Base-by-base conservation (phyloP, 2,888 invertebrate genomes). In the Drosophila fungiperda region DNA sequence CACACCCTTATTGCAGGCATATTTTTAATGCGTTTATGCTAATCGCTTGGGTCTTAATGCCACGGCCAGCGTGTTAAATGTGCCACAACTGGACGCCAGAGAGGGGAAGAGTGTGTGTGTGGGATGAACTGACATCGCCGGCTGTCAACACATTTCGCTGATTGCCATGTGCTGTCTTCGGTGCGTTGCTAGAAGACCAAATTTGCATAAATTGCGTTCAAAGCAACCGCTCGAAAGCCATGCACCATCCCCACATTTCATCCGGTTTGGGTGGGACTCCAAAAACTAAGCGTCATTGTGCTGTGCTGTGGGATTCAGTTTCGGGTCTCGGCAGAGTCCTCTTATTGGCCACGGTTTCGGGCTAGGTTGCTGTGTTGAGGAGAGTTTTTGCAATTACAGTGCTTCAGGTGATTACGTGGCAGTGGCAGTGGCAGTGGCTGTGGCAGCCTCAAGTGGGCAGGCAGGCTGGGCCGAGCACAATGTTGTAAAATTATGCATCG, bases 11-110 rank as follows among this genome's bases (percentile, higher is more conserved):
- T 62, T 62, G 78, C 78, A 87, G 89, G 85, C 89, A 88, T 86
- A 87, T 87, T 92, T 87, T 91, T 91, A 91, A 91, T 91, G 91
- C 91, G 89, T 91, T 91, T 92, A 91, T 92, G 92, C 86, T 92
- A 91, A 91, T 92, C 90, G 76, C 73, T 78, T 71, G 88, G 90
- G 80, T 83, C 80, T 87, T 83, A 85, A 90, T 89, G 80, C 23
- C 7, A 45, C 83, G 89, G 82, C 84, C 80, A 75, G 80, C 84
- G 87, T 89, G 82, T 87, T 82, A 89, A 85, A 84, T 86, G 63
- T 81, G 87, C 72, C 85, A 70, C 53, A 55, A 80, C 86, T 80
- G 83, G 80, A 74, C 80, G 65, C 7, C 53, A 40, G n/a, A 17
- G 2, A 29, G 8, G 36, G 45, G n/a, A 38, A 8, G 23, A 23